Conservation (phyloP, 2,888 invertebrate species). For the Neuroscelio doddi region DNA sequence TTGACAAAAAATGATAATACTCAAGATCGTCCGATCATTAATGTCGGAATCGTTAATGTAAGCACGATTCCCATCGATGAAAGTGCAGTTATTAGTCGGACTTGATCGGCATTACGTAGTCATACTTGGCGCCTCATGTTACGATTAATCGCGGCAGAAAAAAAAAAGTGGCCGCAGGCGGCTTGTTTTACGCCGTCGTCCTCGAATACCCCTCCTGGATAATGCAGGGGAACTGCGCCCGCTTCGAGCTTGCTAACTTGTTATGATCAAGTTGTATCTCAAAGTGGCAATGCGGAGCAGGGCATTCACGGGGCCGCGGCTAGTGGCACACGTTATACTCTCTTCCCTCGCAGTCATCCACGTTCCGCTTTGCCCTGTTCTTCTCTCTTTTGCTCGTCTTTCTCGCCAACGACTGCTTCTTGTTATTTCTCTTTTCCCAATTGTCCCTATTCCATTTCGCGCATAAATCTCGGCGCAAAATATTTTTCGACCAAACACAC, state of each 20-base stretch:
- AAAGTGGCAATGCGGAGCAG: constrained; percentile 65
- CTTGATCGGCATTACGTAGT: constrained; percentile 11
- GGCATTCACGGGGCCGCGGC: constrained; percentile 61
- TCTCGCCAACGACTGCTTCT: constrained; percentile 5
- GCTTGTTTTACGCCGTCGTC: constrained; percentile 12
- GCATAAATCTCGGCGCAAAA: no score
- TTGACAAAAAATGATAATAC: no score
- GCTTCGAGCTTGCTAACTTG: constrained; percentile 32
- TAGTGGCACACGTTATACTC: constrained; percentile 60
- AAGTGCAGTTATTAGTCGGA: constrained; percentile 21
- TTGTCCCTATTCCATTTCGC: no score
- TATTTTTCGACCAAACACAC: no score
- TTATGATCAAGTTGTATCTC: constrained; percentile 51
- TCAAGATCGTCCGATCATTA: no score
- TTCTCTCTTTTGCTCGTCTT: constrained; percentile 23
- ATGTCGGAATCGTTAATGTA: constrained; percentile 10
- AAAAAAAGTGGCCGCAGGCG: constrained; percentile 52
- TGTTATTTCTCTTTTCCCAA: no score
- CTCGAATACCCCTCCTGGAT: constrained; percentile 15
- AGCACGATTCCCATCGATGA: constrained; percentile 29
- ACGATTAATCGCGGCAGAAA: constrained; percentile 56
- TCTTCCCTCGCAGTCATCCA: constrained; percentile 32
- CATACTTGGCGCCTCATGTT: neutral
- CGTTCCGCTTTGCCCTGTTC: constrained; percentile 8
- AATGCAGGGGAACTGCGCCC: neutral